Conservation (phyloP, 2,888 invertebrate species). For the Tetranychus truncatus region DNA sequence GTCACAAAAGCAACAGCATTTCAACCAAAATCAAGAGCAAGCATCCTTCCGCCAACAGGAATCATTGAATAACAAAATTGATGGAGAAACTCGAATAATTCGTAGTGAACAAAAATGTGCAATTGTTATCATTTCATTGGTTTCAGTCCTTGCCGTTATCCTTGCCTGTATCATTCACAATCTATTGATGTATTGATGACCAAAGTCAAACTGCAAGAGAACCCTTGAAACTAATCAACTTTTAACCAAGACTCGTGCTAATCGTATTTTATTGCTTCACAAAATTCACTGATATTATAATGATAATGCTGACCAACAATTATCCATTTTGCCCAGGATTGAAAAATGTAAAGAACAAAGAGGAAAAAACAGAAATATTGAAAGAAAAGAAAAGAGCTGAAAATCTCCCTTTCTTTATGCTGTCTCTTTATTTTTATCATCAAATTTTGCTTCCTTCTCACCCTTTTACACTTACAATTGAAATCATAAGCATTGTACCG, state of each 20-base stretch:
- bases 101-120: conserved; percentile 19
- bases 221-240: neutral
- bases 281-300: too few species aligned
- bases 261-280: too few species aligned
- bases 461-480: neutral
- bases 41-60: conserved; percentile 15
- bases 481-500: neutral
- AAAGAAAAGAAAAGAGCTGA: neutral
- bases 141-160: conserved; percentile 17
- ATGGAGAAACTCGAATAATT: conserved; percentile 10
- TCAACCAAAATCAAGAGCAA: conserved; percentile 13
- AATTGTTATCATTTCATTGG: conserved; percentile 17
- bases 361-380: neutral
- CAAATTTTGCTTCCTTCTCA: neutral
- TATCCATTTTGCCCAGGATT: too few species aligned
- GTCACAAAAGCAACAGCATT: conserved; percentile 13
- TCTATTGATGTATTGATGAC: conserved; percentile 14
- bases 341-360: neutral
- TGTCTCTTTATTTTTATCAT: neutral
- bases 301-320: too few species aligned
- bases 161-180: conserved; percentile 19
- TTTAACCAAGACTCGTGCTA: neutral
- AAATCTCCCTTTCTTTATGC: neutral
- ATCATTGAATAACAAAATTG: neutral
- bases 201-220: neutral